Conservation (phyloP, 2,113 vertebrate genomes). For the Apteryx mantelli region DNA sequence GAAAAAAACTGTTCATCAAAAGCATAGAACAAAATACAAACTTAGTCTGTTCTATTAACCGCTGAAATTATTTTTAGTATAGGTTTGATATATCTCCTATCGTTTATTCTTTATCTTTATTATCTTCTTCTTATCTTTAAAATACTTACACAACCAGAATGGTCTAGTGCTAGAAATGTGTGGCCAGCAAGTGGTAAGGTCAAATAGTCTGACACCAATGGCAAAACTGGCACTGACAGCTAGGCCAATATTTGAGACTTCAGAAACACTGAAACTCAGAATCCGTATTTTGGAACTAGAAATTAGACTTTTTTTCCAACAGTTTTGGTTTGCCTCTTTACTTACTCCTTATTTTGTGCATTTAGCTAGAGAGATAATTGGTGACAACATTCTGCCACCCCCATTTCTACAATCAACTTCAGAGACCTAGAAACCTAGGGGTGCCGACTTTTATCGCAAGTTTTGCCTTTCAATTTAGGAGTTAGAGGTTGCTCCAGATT, state of each 20-base stretch:
- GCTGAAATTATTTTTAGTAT: conserved; percentile 27
- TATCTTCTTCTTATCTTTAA: neutral
- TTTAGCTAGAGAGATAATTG: neutral
- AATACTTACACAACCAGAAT: neutral
- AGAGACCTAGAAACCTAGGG: neutral
- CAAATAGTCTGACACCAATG: neutral
- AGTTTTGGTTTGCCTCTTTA: neutral
- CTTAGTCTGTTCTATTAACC: neutral
- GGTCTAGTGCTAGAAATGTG: neutral
- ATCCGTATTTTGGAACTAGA: neutral
- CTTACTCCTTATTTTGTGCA: neutral
- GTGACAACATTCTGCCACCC: neutral
- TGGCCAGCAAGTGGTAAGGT: neutral
- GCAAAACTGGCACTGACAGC: neutral
- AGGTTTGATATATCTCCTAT: neutral
- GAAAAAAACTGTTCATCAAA: conserved; percentile 10
- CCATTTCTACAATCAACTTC: neutral
- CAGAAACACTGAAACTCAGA: neutral
- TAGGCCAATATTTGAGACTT: neutral
- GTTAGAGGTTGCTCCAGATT: neutral
- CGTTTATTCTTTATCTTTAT: neutral
- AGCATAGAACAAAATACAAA: neutral
- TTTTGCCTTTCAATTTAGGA: conserved; percentile 36
- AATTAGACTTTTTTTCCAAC: neutral
- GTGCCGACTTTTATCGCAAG: neutral